Percentiles rank a stretch among this genome's conserved stretches.
These are phyloP conservation scores for Tympanuchus pallidicinctus DNA, from an alignment of 2,113 vertebrate genomes.

Conservation along the genomic window DNA sequence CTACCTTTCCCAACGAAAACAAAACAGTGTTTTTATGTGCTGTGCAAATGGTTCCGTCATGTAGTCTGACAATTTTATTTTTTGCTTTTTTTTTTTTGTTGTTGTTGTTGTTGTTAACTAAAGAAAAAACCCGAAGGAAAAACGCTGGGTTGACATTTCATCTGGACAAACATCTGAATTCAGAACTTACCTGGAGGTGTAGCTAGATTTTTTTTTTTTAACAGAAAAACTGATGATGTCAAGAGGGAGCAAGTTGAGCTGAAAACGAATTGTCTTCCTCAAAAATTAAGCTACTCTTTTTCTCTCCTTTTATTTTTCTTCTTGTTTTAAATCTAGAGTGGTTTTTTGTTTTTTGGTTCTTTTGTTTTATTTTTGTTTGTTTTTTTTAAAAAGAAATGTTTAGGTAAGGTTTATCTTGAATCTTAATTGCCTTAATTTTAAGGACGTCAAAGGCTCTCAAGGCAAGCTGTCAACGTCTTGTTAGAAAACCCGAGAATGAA, in stretches of 20 bases:
- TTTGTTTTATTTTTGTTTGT: conserved; percentile 16
- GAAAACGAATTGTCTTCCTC: conserved; percentile 92
- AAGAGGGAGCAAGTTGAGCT: conserved; percentile 81
- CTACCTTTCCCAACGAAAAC: conserved; percentile 87
- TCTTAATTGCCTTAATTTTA: conserved; percentile 99
- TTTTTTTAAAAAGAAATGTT: conserved; percentile 92
- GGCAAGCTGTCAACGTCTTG: conserved; percentile 88
- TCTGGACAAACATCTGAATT: conserved; percentile 80
- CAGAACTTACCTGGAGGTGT: conserved; percentile 85
- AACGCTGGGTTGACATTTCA: conserved; percentile 76
- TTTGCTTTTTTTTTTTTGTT: conserved; percentile 86
- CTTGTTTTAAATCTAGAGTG: conserved; percentile 77
- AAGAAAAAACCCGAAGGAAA: conserved; percentile 79
- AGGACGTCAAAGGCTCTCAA: conserved; percentile 89
- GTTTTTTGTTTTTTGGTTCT: conserved; percentile 61
- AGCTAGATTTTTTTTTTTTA: conserved; percentile 78
- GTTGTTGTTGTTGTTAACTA: conserved; percentile 83
- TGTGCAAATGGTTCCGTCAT: conserved; percentile 90
- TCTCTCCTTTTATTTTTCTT: conserved; percentile 84
- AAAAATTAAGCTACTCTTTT: conserved; percentile 92
- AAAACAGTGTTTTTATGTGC: conserved; percentile 84
- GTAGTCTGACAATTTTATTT: conserved; percentile 88
- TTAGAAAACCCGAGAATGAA: conserved; percentile 82
- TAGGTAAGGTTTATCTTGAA: conserved; percentile 94
- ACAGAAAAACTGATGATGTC: conserved; percentile 73